Percentiles rank a stretch among this genome's conserved stretches.
phyloP scores from a whole-genome alignment of 1,140 invertebrate species.

The Tetragnatha versicolor region DNA sequence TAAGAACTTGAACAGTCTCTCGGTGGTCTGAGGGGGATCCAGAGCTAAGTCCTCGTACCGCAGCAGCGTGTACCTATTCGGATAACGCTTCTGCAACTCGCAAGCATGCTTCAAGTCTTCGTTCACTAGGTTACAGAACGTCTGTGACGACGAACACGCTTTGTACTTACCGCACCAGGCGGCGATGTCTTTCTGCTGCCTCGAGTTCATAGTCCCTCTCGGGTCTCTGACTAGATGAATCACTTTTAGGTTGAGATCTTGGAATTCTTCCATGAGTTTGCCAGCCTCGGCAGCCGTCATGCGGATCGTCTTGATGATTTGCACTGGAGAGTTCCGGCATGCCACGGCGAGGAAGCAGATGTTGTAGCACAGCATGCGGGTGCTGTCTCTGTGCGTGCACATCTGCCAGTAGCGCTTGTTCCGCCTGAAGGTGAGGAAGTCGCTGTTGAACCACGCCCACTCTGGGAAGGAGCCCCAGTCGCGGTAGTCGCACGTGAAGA shows the following conservation, averaged over 20 bases:
- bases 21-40: conserved; percentile 45
- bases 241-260: conserved; percentile 54
- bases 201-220: conserved; percentile 57
- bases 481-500: conserved; percentile 45
- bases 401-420: conserved; percentile 50
- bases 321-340: conserved; percentile 40
- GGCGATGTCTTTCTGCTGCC: conserved; percentile 52
- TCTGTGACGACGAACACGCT: conserved; percentile 39
- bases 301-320: conserved; percentile 53
- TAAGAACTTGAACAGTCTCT: conserved; percentile 53
- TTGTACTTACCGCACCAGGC: conserved; percentile 52
- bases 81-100: conserved; percentile 37
- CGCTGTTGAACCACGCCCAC: conserved; percentile 51
- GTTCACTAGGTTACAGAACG: conserved; percentile 36
- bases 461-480: conserved; percentile 48
- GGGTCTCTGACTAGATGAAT: conserved; percentile 58
- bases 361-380: conserved; percentile 50
- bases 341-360: conserved; percentile 38
- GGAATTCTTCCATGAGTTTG: conserved; percentile 31
- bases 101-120: conserved; percentile 36
- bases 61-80: conserved; percentile 28
- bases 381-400: conserved; percentile 34
- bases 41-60: conserved; percentile 56
- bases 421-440: conserved; percentile 46
- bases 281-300: conserved; percentile 38